Evolutionary conservation across 2,888 invertebrate genomes (phyloP).

Genomic region (Drosophila macrothrix): DNA sequence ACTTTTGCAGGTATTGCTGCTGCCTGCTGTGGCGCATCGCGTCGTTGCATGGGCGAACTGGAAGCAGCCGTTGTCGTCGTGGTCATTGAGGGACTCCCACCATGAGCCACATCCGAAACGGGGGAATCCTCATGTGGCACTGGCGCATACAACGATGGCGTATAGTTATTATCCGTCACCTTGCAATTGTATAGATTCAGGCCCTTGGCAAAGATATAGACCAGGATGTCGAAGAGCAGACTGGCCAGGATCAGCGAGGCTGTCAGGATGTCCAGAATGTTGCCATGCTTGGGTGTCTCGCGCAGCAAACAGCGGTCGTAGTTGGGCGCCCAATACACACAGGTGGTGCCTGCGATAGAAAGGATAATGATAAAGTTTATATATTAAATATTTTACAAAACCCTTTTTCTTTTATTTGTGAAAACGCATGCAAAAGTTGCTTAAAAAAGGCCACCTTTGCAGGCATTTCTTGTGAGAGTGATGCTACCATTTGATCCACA

Average conservation of each 20-base stretch:
- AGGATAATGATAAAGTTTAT: not conserved
- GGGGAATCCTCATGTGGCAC: constrained; percentile 72
- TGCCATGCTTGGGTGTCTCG: constrained; percentile 85
- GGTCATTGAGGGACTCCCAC: constrained; percentile 68
- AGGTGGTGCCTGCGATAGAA: constrained; percentile 82
- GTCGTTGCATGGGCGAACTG: constrained; percentile 60
- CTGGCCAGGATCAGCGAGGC: constrained; percentile 85
- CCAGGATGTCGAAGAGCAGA: constrained; percentile 85
- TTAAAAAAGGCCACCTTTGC: too few species aligned
- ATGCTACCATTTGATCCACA: not conserved
- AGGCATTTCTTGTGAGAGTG: not conserved
- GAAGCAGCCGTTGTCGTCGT: constrained; percentile 62
- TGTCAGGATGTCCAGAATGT: constrained; percentile 86
- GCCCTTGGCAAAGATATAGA: constrained; percentile 85
- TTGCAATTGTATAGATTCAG: constrained; percentile 84
- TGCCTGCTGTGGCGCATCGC: constrained; percentile 36
- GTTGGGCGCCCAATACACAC: constrained; percentile 85
- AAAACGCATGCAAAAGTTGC: too few species aligned
- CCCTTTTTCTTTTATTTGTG: too few species aligned
- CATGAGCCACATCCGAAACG: constrained; percentile 6
- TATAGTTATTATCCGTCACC: constrained; percentile 84
- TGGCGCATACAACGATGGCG: constrained; percentile 80
- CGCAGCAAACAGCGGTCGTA: constrained; percentile 85
- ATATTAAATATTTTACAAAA: too few species aligned
- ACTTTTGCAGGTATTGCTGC: constrained; percentile 19